Conservation (phyloP, 2,888 invertebrate genomes). For the Neuroscelio doddi region DNA sequence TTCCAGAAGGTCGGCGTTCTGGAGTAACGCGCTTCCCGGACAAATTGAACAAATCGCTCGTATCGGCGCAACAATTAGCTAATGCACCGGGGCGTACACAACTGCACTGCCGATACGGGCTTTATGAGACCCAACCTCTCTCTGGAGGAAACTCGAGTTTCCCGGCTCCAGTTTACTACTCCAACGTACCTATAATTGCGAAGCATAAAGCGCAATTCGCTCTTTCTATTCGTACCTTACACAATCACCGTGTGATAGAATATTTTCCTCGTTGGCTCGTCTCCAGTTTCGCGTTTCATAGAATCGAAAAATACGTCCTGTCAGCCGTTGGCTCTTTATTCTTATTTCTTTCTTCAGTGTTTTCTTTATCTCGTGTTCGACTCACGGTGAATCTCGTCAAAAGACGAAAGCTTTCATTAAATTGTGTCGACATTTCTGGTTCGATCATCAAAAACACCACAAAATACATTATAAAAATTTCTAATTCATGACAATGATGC, state of each 20-base stretch:
- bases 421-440: conserved; percentile 9
- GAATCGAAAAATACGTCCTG: conserved; percentile 15
- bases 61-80: conserved; percentile 65
- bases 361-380: conserved; percentile 3
- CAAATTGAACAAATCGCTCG: conserved; percentile 53
- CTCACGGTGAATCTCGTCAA: conserved; percentile 2
- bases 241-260: conserved; percentile 24
- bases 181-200: conserved; percentile 58
- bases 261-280: conserved; percentile 20
- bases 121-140: conserved; percentile 50
- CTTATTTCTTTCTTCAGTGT: conserved; percentile 8
- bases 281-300: conserved; percentile 37
- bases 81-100: conserved; percentile 57
- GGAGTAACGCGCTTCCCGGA: conserved; percentile 34
- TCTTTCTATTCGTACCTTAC: conserved; percentile 20
- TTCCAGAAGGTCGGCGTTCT: conserved; percentile 14
- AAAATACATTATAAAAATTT: too few relatives aligned
- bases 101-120: conserved; percentile 35
- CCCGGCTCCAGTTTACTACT: conserved; percentile 36
- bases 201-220: conserved; percentile 55
- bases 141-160: conserved; percentile 51
- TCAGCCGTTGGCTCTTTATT: conserved; percentile 18
- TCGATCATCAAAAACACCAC: not conserved
- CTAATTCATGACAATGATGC: not conserved
- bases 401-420: conserved; percentile 21